phyloP scores from a whole-genome alignment of 2,113 vertebrate species.

The Cebidichthys violaceus region DNA sequence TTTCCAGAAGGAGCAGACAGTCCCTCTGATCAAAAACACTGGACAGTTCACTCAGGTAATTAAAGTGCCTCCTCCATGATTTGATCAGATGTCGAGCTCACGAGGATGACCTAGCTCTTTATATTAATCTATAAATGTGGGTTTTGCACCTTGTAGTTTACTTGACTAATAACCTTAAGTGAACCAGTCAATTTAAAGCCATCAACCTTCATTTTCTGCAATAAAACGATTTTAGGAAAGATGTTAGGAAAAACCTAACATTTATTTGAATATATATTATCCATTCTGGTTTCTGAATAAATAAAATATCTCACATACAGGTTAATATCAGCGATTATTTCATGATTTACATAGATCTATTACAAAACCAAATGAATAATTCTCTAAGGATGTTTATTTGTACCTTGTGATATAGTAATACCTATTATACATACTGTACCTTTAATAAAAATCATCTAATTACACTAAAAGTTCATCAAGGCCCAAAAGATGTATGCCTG shows the following conservation, averaged over 20 bases:
- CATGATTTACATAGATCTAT: slow-evolving; percentile 44
- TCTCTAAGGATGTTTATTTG: slow-evolving; percentile 82
- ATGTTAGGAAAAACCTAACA: slow-evolving; percentile 48
- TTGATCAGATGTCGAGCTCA: slow-evolving; percentile 22
- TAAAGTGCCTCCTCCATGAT: slow-evolving; percentile 15
- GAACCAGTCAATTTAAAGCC: slow-evolving; percentile 20
- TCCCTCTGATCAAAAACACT: slow-evolving; percentile 22
- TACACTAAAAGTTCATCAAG: slow-evolving; percentile 79
- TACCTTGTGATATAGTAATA: slow-evolving; percentile 75
- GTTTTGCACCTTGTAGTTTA: slow-evolving; percentile 1
- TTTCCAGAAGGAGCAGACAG: slow-evolving; percentile 13
- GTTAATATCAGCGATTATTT: slow-evolving; percentile 38
- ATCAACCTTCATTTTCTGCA: slow-evolving; percentile 8
- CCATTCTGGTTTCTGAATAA: slow-evolving; percentile 58
- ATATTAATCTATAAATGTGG: slow-evolving; percentile 22
- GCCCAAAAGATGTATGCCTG: slow-evolving; percentile 76
- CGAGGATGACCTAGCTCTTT: not conserved
- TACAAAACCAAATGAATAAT: slow-evolving; percentile 67
- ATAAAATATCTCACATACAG: slow-evolving; percentile 65
- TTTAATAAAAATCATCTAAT: slow-evolving; percentile 83
- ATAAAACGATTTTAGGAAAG: slow-evolving; percentile 2
- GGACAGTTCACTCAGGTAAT: slow-evolving; percentile 11
- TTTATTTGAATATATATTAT: slow-evolving; percentile 69
- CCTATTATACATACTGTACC: slow-evolving; percentile 76
- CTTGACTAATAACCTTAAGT: not conserved